Evolutionary conservation across 37 sponge, comb jelly and placozoan species (phyloP).

Genomic region (Oopsacas minuta): DNA sequence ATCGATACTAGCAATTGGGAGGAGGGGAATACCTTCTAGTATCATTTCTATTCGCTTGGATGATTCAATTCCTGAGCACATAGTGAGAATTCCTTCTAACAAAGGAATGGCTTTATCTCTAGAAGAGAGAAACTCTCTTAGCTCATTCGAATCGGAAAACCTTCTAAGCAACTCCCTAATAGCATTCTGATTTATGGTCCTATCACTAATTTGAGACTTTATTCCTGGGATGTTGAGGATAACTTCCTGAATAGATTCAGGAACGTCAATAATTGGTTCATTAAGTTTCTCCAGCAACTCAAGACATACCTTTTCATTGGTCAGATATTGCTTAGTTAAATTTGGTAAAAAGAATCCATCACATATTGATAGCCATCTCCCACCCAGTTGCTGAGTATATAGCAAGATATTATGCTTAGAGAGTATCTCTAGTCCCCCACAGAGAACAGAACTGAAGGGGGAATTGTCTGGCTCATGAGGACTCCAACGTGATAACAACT

Average conservation of each 20-base stretch:
- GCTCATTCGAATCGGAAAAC: not conserved
- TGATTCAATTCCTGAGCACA: not conserved
- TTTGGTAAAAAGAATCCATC: not conserved
- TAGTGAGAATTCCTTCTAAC: not conserved
- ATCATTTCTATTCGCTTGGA: not conserved
- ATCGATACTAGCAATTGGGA: not conserved
- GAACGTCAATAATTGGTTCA: not conserved
- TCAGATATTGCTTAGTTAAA: not conserved
- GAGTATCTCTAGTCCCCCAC: not conserved
- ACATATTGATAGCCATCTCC: not conserved
- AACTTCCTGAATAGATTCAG: not conserved
- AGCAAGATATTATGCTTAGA: not conserved
- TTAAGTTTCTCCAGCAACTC: not conserved
- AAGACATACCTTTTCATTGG: not conserved
- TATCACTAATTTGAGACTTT: not conserved
- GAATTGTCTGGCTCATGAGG: not conserved
- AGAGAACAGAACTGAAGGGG: not conserved
- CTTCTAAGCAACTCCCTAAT: not conserved
- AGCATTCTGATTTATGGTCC: not conserved
- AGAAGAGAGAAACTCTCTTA: not conserved
- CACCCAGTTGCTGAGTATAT: not conserved
- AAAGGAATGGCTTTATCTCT: not conserved
- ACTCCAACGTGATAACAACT: conserved; percentile 6
- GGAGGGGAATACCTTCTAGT: not conserved
- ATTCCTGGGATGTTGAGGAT: not conserved